Evolutionary conservation across 2,113 vertebrate genomes (phyloP), one percentile per base, ranked within the genome.

Genomic region (Bubo bubo): DNA sequence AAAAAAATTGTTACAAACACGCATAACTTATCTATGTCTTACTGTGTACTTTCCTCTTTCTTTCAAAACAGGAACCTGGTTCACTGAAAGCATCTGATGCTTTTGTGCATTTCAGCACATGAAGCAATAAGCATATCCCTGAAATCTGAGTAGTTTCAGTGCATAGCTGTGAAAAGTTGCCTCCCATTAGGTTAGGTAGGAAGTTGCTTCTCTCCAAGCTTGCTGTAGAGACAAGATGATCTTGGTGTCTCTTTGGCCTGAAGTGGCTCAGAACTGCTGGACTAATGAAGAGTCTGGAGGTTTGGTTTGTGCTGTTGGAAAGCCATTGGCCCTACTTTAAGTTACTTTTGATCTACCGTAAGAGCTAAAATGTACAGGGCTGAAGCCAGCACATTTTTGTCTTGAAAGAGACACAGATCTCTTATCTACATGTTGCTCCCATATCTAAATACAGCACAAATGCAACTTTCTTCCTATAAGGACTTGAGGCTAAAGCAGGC

Each of bases 1-100:
- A 82, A 84, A 92, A 47, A 88, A 64, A 89, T 79, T 66, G 34
- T 89, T 82, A 14, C 73, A 75, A 92, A 71, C 16, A 59, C 28
- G 88, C 95, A 95, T 95, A 96, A 87, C 66, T 79, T 96, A 96
- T 97, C 94, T 94, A 34, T 67, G 32, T 91, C 88, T 74, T 91
- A 62, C 79, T 95, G 50, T 59, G 76, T 70, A 52, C 70, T 95
- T 97, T 94, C 95, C 80, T 95, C 81, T 97, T 85, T 93, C 80
- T 96, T 94, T 86, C 79, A 87, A 96, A 96, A 95, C 91, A 94
- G 79, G 86, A 97, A 94, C 83, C 83, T 94, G 41, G 83, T 73
- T 93, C 74, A 71, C 70, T 0, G 0, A 76, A 86, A 93, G 26
- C 88, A 83, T 92, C 85, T 85, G 70, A 79, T 81, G 27, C 28